Percentiles rank a stretch among this genome's conserved stretches.
Conservation (phyloP, 2,113 vertebrate genomes). For the Sigmodon hispidus region DNA sequence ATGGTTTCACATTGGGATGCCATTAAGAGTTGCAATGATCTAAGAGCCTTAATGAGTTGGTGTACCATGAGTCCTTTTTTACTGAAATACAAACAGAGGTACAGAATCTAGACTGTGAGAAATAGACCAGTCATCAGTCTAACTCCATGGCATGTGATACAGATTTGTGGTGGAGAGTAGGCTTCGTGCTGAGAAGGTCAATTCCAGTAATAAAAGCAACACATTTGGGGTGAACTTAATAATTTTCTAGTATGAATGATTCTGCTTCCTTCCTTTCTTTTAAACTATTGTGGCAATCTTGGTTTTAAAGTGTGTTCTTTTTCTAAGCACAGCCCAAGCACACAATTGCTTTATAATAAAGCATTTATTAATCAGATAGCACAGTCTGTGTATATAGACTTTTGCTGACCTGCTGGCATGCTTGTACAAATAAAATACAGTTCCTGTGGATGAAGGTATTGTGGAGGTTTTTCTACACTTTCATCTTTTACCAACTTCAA, state of each 20-base stretch:
- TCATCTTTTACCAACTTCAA: constrained; percentile 38
- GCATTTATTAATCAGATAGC: constrained; percentile 13
- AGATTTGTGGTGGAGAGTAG: constrained; percentile 55
- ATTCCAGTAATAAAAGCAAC: constrained; percentile 47
- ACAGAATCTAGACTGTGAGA: constrained; percentile 40
- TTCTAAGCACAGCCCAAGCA: neutral
- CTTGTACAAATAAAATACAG: neutral
- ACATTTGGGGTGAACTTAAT: constrained; percentile 35
- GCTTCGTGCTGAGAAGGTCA: constrained; percentile 71
- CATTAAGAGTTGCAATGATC: constrained; percentile 66
- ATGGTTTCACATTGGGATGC: constrained; percentile 54
- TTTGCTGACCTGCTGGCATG: neutral
- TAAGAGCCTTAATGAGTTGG: constrained; percentile 59
- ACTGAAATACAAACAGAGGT: constrained; percentile 68
- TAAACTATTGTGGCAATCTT: constrained; percentile 27
- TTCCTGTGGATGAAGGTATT: neutral
- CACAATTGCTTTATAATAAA: constrained; percentile 25
- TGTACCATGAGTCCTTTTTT: constrained; percentile 47
- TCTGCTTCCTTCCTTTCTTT: constrained; percentile 46
- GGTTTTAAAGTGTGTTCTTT: constrained; percentile 33
- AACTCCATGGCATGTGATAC: constrained; percentile 36
- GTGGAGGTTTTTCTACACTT: neutral
- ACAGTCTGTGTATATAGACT: neutral
- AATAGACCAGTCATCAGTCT: constrained; percentile 58
- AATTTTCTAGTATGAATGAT: constrained; percentile 53